Base-by-base conservation (phyloP, 1,140 invertebrate species). In the Drosophila truncata region DNA sequence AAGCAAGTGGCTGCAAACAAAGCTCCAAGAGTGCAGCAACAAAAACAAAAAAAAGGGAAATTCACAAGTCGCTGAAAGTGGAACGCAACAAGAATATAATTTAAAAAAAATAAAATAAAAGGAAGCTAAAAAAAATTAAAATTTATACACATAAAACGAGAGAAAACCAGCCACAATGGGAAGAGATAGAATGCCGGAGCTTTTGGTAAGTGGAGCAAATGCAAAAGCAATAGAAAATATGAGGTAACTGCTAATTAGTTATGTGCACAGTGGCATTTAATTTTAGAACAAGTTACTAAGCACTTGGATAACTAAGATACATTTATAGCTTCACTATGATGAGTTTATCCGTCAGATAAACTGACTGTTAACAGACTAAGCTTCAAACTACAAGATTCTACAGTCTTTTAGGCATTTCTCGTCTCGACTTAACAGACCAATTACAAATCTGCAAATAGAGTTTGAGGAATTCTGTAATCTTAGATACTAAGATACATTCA, bases 181-280 rank as follows among this genome's bases (percentile, higher is more conserved):
- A 33, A 80, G 74, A 90, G 91, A 92, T 72, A 88, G 91, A 67
- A 75, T 92, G 42, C 91, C 91, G 11, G 91, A 92, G 77, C 85
- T 92, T 74, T 75, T 92, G 91, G 91, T 92, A 75, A 92, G 78
- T 75, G 46, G 39, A 79, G 35, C 41, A 69, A 58, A 49, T 58
- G 18, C 49, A 70, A 69, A 62, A 60, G 25, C 46, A 44, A 61
- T 33, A 54, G 18, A 49, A 62, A 52, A 25, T 18, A 50, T 67
- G 65, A 69, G 65, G 65, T 67, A 69, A 69, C 67, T 47, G 66
- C 66, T 50, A 74, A 52, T 74, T 60, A 73, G 16, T 27, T 33
- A 23, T 8, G 18, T 5, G 37, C 57, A 74, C 71, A 62, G 46
- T 74, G 55, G 31, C 31, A 31, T 52, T 54, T 54, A 35, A 37